Base-by-base conservation (phyloP, 2,888 invertebrate genomes). In the Balanococcus diminutus region DNA sequence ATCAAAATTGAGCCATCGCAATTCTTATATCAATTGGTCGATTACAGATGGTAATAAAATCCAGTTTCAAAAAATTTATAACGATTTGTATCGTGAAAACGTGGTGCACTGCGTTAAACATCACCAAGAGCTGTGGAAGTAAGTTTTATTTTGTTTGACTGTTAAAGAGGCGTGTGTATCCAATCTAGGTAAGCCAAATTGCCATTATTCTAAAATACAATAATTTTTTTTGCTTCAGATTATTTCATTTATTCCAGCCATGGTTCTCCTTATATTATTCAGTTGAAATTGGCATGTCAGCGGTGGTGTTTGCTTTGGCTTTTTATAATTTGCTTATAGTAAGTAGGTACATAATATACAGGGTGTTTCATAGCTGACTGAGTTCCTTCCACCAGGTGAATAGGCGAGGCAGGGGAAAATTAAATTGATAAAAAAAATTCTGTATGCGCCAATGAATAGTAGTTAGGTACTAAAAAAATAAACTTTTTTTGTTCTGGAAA, bases 281-380 rank as follows among this genome's bases (percentile, higher is more conserved):
- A 16, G 32, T 82, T 3, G 82, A 82, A 61, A 22, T 82, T 5
- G 31, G 32, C n/a, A 32, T 82, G 31, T 32, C 51, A 0, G 32
- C 56, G 42, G 56, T 46, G 19, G 25, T 22, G 8, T 82, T 82
- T 32, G 82, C 82, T 0, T 82, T 82, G n/a, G 56, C 56, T 4
- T 82, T 82, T 31, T 82, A 82, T 56, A 82, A 82, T 82, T 31
- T 82, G 2, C 51, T 82, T 6, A 31, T 19, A 11, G 82, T 82
- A 32, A 19, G 56, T 67, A 31, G 14, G 1, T 46, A n/a, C n/a
- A n/a, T n/a, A n/a, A n/a, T n/a, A n/a, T n/a, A n/a, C n/a, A n/a
- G n/a, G n/a, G n/a, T n/a, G n/a, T n/a, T n/a, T n/a, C n/a, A n/a
- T n/a, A n/a, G n/a, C n/a, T n/a, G n/a, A n/a, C n/a, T n/a, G n/a